Base-by-base conservation (phyloP, 2,113 vertebrate genomes). In the Corythaeola cristata region DNA sequence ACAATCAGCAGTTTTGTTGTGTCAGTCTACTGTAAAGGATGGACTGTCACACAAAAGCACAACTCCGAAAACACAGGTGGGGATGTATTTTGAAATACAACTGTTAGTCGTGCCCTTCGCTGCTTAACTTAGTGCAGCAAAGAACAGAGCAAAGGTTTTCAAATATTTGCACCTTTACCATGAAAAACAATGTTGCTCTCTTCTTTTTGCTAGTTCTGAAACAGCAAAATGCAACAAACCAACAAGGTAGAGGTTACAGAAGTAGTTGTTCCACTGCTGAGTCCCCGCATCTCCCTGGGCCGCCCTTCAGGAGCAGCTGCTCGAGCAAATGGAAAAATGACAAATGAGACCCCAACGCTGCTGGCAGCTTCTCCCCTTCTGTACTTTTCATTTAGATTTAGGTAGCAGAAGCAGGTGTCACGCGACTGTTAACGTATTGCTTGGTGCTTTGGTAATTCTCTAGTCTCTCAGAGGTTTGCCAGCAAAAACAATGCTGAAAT, bases 301-400 rank as follows among this genome's bases (percentile, higher is more conserved):
- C 47, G 12, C 13, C 3, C 13, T 15, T 53, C 49, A 35, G 26
- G 27, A 41, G 35, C 60, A 41, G 82, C 69, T 37, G 73, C 44
- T 64, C 2, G 2, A 59, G 23, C 7, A 9, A 50, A 50, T 0
- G n/a, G 30, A 16, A 41, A 88, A 75, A 41, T 4, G 6, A 47
- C 33, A 56, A 49, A 59, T 0, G 17, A 77, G 28, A 21, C 37
- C 62, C 59, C 33, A 44, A 33, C 11, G 39, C 39, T 64, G 52
- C 17, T 0, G 2, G 15, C 13, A 67, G 64, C 27, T 7, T 17
- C 71, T 62, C 28, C 35, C 74, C 33, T 59, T 37, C 59, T 19
- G 22, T 1, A 27, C 23, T 23, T 47, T 13, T 59, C 11, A 3
- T 45, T 49, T 20, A 28, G 37, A 72, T 84, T 63, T 37, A 76